Evolutionary conservation across 2,113 vertebrate genomes (phyloP), one percentile per base, ranked within the genome.

Genomic region (Merops nubicus): DNA sequence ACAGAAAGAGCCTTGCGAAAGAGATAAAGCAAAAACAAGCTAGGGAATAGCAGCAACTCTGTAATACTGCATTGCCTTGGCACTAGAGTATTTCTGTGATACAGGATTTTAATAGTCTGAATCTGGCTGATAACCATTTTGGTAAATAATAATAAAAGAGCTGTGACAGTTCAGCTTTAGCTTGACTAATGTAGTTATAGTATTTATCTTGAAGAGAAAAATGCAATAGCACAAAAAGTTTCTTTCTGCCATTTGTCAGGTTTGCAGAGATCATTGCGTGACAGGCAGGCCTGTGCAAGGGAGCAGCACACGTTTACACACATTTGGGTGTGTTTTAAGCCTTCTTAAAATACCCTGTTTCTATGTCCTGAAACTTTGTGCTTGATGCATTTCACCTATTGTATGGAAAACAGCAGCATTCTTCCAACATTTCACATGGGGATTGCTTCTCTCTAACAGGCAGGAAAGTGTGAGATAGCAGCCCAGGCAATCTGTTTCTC

Each of bases 61-160:
- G 26, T 62, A 86, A 65, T 54, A 78, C 19, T 59, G 26, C 38
- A 60, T 69, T 80, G 88, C 60, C 69, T 83, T 63, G 29, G 15
- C 56, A n/a, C 93, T 74, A 87, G n/a, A 82, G 38, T 75, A 93
- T 70, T 73, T 72, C 43, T 68, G 0, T 47, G 36, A 65, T 76
- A n/a, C 12, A 51, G 73, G 36, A 78, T 64, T 93, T 68, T 84
- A 92, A 80, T 68, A 79, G 77, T 36, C 62, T 21, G 76, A 83
- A 89, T 74, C 54, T 77, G 33, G 5, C 43, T 65, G 57, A 87
- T 96, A 93, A 75, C 12, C 0, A 0, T 79, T 91, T 79, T 77
- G 45, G 76, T 84, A 96, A 96, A 94, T 88, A 95, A 89, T 59
- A 90, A 87, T 56, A 73, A 70, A 89, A 53, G 40, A 88, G 11